Evolutionary conservation across 2,113 vertebrate species (phyloP).

Genomic region (Rhabdomys dilectus): DNA sequence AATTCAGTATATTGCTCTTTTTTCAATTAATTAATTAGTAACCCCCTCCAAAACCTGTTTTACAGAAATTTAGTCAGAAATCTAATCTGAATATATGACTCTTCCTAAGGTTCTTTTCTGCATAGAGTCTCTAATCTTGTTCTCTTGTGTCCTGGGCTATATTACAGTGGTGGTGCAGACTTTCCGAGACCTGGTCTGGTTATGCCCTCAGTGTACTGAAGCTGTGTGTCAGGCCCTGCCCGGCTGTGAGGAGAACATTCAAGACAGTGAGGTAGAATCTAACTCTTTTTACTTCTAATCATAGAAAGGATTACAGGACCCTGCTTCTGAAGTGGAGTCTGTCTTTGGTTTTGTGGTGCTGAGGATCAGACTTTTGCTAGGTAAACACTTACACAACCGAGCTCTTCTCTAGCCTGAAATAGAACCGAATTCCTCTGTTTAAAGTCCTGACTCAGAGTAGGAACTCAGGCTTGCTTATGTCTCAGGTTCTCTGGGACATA

Average conservation of each 20-base stretch:
- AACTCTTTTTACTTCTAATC: not conserved
- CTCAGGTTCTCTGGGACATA: not conserved
- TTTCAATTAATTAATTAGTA: constrained; percentile 7
- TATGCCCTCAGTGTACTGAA: constrained; percentile 93
- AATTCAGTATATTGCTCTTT: not conserved
- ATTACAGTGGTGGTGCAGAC: constrained; percentile 93
- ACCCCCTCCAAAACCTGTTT: not conserved
- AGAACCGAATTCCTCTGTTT: constrained; percentile 15
- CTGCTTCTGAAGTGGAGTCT: not conserved
- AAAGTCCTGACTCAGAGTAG: accelerated
- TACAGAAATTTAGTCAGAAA: not conserved
- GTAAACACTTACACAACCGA: not conserved
- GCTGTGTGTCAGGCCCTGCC: constrained; percentile 92
- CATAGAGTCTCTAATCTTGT: not conserved
- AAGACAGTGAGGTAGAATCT: constrained; percentile 93
- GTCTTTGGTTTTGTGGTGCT: not conserved
- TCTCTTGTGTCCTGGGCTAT: not conserved
- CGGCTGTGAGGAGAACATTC: constrained; percentile 92
- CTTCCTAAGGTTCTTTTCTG: not conserved
- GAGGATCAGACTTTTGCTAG: not conserved
- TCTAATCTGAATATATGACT: not conserved
- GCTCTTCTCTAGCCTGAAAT: not conserved
- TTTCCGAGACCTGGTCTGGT: constrained; percentile 96
- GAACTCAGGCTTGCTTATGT: not conserved
- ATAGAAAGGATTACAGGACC: not conserved